Conservation (phyloP, 2,113 vertebrate species). For the Salvelinus namaycush region DNA sequence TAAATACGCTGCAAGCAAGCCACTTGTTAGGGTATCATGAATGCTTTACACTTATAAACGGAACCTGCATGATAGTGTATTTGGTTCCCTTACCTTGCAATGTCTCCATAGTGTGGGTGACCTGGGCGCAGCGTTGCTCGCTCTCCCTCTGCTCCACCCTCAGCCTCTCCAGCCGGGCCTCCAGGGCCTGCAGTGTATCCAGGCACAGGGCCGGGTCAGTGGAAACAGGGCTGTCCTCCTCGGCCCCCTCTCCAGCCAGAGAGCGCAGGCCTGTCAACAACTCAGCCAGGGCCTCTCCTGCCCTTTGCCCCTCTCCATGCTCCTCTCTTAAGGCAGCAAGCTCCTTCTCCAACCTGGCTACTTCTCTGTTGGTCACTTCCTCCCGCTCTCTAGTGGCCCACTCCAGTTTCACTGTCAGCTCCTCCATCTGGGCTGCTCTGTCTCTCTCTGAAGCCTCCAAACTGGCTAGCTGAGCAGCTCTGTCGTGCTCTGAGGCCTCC, state of each 20-base stretch:
- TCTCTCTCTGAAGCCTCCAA: conserved; percentile 42
- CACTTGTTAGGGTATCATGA: background rate
- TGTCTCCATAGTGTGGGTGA: conserved; percentile 49
- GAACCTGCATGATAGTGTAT: no score
- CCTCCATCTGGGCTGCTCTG: conserved; percentile 8
- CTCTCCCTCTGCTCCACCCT: conserved; percentile 52
- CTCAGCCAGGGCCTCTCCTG: conserved; percentile 45
- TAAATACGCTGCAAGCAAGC: background rate
- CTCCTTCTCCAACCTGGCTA: conserved; percentile 57
- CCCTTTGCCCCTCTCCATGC: conserved; percentile 38
- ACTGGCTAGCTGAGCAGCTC: conserved; percentile 20
- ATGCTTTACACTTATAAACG: background rate
- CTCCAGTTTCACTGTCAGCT: conserved; percentile 32
- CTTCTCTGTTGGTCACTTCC: conserved; percentile 22
- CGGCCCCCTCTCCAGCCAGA: conserved; percentile 51
- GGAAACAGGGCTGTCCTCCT: conserved; percentile 36
- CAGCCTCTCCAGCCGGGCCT: conserved; percentile 42
- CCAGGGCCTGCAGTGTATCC: conserved; percentile 50
- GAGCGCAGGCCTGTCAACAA: conserved; percentile 63
- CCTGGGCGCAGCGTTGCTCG: conserved; percentile 48
- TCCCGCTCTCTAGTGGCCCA: conserved; percentile 31
- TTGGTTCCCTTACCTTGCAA: conserved; percentile 74
- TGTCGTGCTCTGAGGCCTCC: conserved; percentile 61
- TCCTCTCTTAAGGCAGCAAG: conserved; percentile 57
- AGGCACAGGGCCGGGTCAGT: conserved; percentile 52